phyloP scores from a whole-genome alignment of 2,113 vertebrate genomes.

The cat (Felis catus) region F.catus_Fca126_mat1.0 CM031417.1:48709501-48710000 shows the following conservation, averaged over 20 bases:
- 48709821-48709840: not conserved
- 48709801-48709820: not conserved
- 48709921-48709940: not conserved
- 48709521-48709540: constrained; percentile 42
- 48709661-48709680: constrained; percentile 18
- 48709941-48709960: not conserved
- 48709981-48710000: not conserved
- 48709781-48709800: constrained; percentile 11
- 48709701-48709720: constrained; percentile 32
- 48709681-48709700: constrained; percentile 42
- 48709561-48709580: constrained; percentile 66
- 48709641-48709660: not conserved
- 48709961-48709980: not conserved
- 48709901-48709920: not conserved
- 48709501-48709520: constrained; percentile 44
- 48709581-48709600: constrained; percentile 65
- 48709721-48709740: not conserved
- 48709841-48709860: not conserved
- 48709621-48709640: constrained; percentile 40
- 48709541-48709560: constrained; percentile 70
- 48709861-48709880: not conserved
- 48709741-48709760: constrained; percentile 50
- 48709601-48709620: constrained; percentile 66
- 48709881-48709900: not conserved
- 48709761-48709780: constrained; percentile 7